A percentile compares a stretch with the other conserved stretches of the same genome.
Evolutionary conservation across 2,113 vertebrate genomes (phyloP).

Genomic region (Sardina pilchardus): DNA sequence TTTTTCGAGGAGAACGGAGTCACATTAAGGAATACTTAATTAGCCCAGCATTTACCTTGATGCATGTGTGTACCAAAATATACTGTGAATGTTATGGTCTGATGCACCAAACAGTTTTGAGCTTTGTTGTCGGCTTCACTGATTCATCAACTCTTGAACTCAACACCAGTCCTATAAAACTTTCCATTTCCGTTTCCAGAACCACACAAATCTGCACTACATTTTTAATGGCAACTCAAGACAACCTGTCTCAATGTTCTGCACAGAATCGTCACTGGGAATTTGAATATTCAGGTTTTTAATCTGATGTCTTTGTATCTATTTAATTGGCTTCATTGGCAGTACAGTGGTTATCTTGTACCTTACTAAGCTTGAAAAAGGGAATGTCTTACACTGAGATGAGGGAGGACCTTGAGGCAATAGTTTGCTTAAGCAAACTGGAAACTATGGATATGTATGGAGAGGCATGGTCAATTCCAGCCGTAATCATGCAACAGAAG

Average conservation of each 20-base stretch:
- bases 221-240: neutral
- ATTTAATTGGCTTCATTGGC: neutral
- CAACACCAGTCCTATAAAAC: neutral
- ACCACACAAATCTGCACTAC: conserved; percentile 11
- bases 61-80: neutral
- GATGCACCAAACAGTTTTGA: neutral
- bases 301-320: neutral
- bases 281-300: neutral
- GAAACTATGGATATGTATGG: neutral
- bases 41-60: neutral
- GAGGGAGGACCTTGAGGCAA: neutral
- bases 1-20: neutral
- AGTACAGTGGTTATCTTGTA: neutral
- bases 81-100: neutral
- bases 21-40: neutral
- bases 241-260: neutral
- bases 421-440: neutral
- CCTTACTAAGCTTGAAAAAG: neutral
- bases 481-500: neutral
- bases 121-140: neutral
- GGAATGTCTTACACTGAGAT: neutral
- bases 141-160: neutral
- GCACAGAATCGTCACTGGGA: neutral
- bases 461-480: neutral
- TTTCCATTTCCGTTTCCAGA: neutral